Percentiles rank a stretch among this genome's conserved stretches.
These are phyloP conservation scores for Nysson spinosus DNA, from an alignment of 2,888 invertebrate genomes.

Conservation along the genomic window DNA sequence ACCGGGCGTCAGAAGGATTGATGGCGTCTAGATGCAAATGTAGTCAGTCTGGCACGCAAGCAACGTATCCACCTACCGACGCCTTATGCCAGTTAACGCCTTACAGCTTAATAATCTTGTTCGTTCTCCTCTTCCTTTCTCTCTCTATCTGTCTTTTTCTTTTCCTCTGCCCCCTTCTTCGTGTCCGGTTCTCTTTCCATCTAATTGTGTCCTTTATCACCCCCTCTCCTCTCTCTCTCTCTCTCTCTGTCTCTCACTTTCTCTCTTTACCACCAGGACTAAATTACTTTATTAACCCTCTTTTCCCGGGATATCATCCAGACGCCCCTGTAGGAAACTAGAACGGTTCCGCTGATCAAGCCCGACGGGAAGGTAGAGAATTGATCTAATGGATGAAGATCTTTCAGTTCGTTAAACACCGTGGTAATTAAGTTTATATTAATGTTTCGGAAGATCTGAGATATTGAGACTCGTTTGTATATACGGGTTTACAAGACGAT, in stretches of 20 bases:
- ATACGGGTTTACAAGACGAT: constrained; percentile 5
- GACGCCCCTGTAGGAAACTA: constrained; percentile 42
- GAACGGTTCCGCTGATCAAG: constrained; percentile 35
- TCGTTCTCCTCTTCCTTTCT: constrained; percentile 58
- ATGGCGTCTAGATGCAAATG: constrained; percentile 78
- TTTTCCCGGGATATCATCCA: constrained; percentile 47
- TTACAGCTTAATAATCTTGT: constrained; percentile 77
- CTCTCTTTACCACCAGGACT: constrained; percentile 53
- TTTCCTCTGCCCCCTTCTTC: constrained; percentile 15
- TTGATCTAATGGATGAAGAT: constrained; percentile 34
- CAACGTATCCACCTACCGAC: constrained; percentile 75
- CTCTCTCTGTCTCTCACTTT: constrained; percentile 44
- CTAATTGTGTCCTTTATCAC: no score
- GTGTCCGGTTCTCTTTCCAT: constrained; percentile 22
- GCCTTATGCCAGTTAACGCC: constrained; percentile 78
- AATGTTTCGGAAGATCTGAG: constrained; percentile 25
- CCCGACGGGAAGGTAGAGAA: constrained; percentile 32
- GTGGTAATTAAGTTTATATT: constrained; percentile 41
- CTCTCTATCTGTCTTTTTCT: constrained; percentile 15
- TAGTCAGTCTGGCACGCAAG: constrained; percentile 75
- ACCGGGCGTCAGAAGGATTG: constrained; percentile 77
- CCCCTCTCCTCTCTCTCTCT: constrained; percentile 30
- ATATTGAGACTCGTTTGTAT: constrained; percentile 26
- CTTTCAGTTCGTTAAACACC: constrained; percentile 42
- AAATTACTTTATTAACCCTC: constrained; percentile 69